Evolutionary conservation across 92 coral and sea anemone species (phyloP).

Genomic region (Heteractis magnifica): DNA sequence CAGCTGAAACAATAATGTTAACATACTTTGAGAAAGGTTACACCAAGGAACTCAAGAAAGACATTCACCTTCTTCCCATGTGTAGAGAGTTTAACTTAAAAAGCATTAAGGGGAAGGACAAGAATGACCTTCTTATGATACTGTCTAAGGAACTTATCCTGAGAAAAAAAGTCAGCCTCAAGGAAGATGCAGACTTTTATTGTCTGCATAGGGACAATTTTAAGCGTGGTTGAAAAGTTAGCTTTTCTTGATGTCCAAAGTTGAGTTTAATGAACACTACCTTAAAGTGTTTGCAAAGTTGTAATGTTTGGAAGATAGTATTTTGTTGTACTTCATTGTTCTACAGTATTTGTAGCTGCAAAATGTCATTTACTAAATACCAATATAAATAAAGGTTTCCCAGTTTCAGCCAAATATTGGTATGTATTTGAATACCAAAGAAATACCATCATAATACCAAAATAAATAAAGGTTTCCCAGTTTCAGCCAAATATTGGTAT

Average conservation of each 20-base stretch:
- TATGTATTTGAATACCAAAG: neutral
- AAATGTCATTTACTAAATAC: neutral
- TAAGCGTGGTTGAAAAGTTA: slow-evolving; percentile 3
- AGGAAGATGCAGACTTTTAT: slow-evolving; percentile 61
- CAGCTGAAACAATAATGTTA: slow-evolving; percentile 67
- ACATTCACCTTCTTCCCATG: slow-evolving; percentile 51
- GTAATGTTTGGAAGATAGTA: neutral
- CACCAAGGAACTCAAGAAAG: slow-evolving; percentile 66
- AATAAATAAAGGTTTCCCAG: neutral
- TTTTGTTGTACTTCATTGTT: slow-evolving; percentile 1
- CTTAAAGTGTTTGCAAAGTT: neutral
- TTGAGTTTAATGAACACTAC: neutral
- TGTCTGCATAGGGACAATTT: slow-evolving; percentile 35
- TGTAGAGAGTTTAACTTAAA: slow-evolving; percentile 50
- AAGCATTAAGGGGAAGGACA: slow-evolving; percentile 52
- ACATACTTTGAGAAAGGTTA: slow-evolving; percentile 55
- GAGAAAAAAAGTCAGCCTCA: slow-evolving; percentile 38
- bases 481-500: neutral
- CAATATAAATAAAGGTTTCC: neutral
- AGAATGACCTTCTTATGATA: slow-evolving; percentile 56
- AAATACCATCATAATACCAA: neutral
- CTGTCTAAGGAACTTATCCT: slow-evolving; percentile 49
- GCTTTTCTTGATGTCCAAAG: neutral
- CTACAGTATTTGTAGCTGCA: neutral
- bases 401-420: neutral